These are phyloP conservation scores for Cephalopholis sonnerati DNA, from an alignment of 2,113 vertebrate genomes.

Conservation along the genomic window DNA sequence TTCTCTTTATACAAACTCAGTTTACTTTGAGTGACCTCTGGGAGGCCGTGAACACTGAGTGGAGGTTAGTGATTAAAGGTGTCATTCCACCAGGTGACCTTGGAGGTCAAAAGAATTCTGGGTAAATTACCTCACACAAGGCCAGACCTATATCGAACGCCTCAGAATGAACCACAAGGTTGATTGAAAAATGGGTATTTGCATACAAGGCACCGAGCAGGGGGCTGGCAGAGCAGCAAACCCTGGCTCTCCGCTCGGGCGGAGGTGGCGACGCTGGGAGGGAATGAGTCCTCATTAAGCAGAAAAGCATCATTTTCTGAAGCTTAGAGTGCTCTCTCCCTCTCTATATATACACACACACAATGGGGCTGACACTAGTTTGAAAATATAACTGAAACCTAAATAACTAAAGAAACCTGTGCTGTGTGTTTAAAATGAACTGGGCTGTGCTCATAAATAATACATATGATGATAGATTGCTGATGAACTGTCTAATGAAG, in stretches of 20 bases:
- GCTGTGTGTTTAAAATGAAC: slow-evolving; percentile 59
- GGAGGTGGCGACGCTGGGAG: slow-evolving; percentile 25
- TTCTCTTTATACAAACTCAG: slow-evolving; percentile 27
- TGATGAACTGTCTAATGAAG: slow-evolving; percentile 84
- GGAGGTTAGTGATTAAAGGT: slow-evolving; percentile 78
- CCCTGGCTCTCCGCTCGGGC: slow-evolving; percentile 21
- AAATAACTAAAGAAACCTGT: slow-evolving; percentile 63
- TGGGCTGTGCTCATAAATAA: slow-evolving; percentile 76
- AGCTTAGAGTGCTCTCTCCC: slow-evolving; percentile 30
- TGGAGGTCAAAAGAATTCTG: slow-evolving; percentile 71
- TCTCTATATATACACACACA: slow-evolving; percentile 1
- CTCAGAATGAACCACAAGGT: slow-evolving; percentile 61
- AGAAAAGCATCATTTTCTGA: slow-evolving; percentile 56
- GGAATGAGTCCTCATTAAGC: slow-evolving; percentile 48
- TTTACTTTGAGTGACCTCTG: slow-evolving; percentile 53
- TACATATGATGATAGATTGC: slow-evolving; percentile 78
- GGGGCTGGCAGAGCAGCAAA: slow-evolving; percentile 38
- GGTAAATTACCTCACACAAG: slow-evolving; percentile 71
- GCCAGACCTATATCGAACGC: slow-evolving; percentile 60
- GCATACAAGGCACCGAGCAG: slow-evolving; percentile 61
- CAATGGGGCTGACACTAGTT: slow-evolving; percentile 55
- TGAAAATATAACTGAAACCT: slow-evolving; percentile 51
- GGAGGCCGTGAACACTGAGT: slow-evolving; percentile 27
- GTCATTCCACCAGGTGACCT: slow-evolving; percentile 67
- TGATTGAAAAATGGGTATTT: slow-evolving; percentile 80